A percentile compares a stretch with the other conserved stretches of the same genome.
phyloP scores from a whole-genome alignment of 2,113 vertebrate species.

The Fulmarus glacialis region DNA sequence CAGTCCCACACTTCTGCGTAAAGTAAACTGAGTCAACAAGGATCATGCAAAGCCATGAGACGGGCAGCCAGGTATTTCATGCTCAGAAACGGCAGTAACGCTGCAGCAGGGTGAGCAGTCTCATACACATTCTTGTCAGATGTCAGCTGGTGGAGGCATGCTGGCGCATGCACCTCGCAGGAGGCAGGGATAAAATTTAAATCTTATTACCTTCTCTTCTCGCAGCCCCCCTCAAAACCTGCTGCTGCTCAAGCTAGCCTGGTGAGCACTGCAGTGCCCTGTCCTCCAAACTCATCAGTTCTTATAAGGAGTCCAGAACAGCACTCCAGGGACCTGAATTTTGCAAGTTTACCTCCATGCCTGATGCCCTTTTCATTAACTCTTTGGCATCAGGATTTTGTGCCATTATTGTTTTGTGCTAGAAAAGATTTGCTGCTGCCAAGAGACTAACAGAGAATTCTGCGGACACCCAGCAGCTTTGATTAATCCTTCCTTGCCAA shows the following conservation, averaged over 20 bases:
- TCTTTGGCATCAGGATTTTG: background rate
- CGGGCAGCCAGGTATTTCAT: constrained; percentile 17
- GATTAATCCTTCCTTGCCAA: background rate
- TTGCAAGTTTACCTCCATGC: background rate
- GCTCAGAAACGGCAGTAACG: background rate
- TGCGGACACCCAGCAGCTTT: background rate
- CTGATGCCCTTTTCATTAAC: background rate
- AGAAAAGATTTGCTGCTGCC: background rate
- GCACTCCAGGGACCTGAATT: background rate
- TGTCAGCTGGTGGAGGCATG: constrained; percentile 1
- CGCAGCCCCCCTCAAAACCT: background rate
- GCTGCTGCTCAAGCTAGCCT: background rate
- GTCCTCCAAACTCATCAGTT: background rate
- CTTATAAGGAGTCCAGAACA: background rate
- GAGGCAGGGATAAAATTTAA: background rate
- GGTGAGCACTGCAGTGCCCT: background rate
- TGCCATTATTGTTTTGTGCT: fast-evolving
- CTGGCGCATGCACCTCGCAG: constrained; percentile 7
- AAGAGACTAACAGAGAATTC: background rate
- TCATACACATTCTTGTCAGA: background rate
- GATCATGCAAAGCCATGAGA: constrained; percentile 65
- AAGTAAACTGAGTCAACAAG: background rate
- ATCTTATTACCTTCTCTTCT: background rate
- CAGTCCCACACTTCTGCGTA: background rate
- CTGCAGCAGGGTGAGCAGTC: background rate